A percentile compares a stretch with the other conserved stretches of the same genome.
Evolutionary conservation across 2,113 vertebrate species (phyloP).

Genomic region (Peromyscus leucopus): DNA sequence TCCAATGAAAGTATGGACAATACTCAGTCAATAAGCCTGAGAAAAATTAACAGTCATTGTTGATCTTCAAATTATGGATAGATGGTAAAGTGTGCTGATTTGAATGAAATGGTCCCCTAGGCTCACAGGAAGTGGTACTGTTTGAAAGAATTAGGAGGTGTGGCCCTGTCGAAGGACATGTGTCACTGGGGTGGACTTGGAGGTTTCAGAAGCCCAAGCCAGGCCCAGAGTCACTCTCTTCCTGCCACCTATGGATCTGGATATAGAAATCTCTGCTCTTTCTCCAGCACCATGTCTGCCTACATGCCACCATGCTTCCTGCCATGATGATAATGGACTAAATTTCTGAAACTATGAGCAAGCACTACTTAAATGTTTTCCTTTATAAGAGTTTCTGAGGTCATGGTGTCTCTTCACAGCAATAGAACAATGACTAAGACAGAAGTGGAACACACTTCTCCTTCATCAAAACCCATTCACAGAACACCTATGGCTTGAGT

Average conservation of each 20-base stretch:
- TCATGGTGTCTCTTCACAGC: neutral
- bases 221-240: neutral
- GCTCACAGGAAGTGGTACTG: neutral
- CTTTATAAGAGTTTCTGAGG: neutral
- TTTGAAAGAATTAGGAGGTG: neutral
- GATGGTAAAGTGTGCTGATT: neutral
- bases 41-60: neutral
- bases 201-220: neutral
- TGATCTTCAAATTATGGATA: neutral
- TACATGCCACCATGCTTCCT: neutral
- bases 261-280: neutral
- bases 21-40: neutral
- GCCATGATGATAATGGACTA: neutral
- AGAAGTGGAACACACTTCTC: too few relatives aligned
- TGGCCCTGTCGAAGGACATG: neutral
- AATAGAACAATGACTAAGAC: neutral
- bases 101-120: neutral
- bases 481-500: neutral
- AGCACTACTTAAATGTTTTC: neutral
- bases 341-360: neutral
- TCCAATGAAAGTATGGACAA: neutral
- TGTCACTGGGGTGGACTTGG: neutral
- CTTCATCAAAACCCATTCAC: neutral
- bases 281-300: neutral
- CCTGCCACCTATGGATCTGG: neutral